Evolutionary conservation across 2,797 vertebrate genomes (phyloP).

Genomic region (Chloroceryle inda): DNA sequence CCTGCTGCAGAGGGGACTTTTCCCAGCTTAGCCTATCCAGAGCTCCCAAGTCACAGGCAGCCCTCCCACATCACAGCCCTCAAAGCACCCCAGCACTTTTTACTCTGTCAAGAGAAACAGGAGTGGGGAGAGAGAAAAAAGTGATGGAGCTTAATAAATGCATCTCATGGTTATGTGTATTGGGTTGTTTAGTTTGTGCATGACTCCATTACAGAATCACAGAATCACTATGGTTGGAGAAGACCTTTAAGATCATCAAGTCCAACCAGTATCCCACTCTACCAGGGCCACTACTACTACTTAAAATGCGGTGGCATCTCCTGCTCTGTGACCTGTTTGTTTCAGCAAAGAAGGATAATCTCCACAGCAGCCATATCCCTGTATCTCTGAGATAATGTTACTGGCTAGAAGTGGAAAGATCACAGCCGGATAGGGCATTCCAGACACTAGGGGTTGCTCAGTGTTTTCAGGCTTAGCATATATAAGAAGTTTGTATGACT

Average conservation of each 20-base stretch:
- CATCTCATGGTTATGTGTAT: neutral
- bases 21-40: neutral
- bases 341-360: neutral
- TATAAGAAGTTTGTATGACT: neutral
- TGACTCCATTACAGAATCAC: no score
- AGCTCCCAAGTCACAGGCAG: neutral
- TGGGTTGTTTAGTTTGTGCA: neutral
- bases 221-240: no score
- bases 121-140: neutral
- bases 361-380: neutral
- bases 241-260: no score
- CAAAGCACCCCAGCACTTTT: neutral
- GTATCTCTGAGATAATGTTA: neutral
- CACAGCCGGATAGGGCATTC: neutral
- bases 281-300: no score
- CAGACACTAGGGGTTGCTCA: neutral
- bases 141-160: neutral
- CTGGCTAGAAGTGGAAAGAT: neutral
- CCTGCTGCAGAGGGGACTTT: accelerated
- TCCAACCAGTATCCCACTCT: no score
- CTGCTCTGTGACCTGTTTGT: neutral
- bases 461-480: constrained; percentile 18
- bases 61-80: accelerated
- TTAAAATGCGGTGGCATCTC: neutral
- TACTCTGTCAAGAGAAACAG: neutral